A percentile compares a stretch with the other conserved stretches of the same genome.
Conservation (phyloP, 2,113 vertebrate genomes). For the Pseudorhombus dupliciocellatus region DNA sequence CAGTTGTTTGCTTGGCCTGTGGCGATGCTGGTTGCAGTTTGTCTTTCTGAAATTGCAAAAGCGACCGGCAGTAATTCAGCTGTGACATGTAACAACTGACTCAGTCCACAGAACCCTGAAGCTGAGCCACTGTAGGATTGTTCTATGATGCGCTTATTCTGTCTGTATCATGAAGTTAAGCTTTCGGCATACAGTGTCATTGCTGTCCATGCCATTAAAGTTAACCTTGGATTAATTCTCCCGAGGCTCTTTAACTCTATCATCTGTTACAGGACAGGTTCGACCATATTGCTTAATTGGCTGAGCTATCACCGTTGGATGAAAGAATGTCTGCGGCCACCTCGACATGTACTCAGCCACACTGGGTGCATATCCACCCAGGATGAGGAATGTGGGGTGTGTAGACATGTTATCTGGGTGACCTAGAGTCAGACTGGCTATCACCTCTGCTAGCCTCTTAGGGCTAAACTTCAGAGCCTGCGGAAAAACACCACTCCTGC, state of each 20-base stretch:
- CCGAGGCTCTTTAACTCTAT: background rate
- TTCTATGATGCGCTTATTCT: too few species aligned
- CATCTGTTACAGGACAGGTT: conserved; percentile 16
- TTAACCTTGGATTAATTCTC: conserved; percentile 8
- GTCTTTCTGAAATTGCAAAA: too few species aligned
- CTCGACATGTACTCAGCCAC: conserved; percentile 34
- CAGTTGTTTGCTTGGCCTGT: too few species aligned
- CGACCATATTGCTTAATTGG: conserved; percentile 20
- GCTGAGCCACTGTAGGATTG: too few species aligned
- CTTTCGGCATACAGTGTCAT: background rate
- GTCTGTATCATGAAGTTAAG: too few species aligned
- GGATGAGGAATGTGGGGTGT: conserved; percentile 67
- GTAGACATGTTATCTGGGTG: conserved; percentile 73
- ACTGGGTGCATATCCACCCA: conserved; percentile 45
- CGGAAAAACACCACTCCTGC: conserved; percentile 68
- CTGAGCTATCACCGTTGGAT: conserved; percentile 12
- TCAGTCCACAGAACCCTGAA: too few species aligned
- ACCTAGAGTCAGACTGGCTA: conserved; percentile 78
- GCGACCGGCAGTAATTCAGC: too few species aligned
- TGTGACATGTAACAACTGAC: too few species aligned
- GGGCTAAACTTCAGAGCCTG: conserved; percentile 69
- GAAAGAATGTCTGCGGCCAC: background rate
- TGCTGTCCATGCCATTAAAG: background rate
- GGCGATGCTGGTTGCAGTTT: too few species aligned
- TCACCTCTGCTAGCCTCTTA: conserved; percentile 72